Conservation (phyloP, 2,113 vertebrate genomes). For the Heterotis niloticus region DNA sequence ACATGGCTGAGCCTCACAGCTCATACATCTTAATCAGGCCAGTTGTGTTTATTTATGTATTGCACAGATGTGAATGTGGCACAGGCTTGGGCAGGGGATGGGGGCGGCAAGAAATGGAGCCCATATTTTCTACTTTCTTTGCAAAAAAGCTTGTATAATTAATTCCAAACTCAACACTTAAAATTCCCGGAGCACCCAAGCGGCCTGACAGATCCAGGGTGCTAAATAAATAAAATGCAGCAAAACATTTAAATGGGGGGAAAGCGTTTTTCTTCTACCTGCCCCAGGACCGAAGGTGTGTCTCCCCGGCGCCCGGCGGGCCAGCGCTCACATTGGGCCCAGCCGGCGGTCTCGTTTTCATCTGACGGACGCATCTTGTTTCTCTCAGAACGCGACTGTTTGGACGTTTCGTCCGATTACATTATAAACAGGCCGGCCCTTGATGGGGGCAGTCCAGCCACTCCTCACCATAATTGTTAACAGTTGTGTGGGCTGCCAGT, state of each 20-base stretch:
- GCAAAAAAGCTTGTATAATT: conserved; percentile 41
- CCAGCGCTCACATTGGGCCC: conserved; percentile 95
- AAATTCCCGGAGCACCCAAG: too few relatives aligned
- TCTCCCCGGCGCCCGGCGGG: conserved; percentile 59
- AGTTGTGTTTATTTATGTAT: conserved; percentile 69
- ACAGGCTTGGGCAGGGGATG: conserved; percentile 6
- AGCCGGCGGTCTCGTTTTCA: conserved; percentile 99
- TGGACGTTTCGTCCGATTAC: conserved; percentile 99
- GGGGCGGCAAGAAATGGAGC: too few relatives aligned
- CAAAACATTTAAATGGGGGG: background rate
- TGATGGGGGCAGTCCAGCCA: conserved; percentile 99
- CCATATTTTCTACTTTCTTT: conserved; percentile 61
- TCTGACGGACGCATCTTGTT: conserved; percentile 99
- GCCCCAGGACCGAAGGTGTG: background rate
- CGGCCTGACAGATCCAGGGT: conserved; percentile 44
- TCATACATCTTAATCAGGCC: conserved; percentile 70
- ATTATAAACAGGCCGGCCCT: conserved; percentile 99
- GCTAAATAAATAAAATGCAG: background rate
- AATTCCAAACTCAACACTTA: too few relatives aligned
- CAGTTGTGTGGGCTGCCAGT: conserved; percentile 96
- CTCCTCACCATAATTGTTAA: conserved; percentile 99
- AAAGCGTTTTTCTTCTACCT: conserved; percentile 24
- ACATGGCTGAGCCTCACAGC: conserved; percentile 59
- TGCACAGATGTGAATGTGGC: conserved; percentile 60
- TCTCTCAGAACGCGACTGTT: conserved; percentile 99